Base-by-base conservation (phyloP, 2,797 vertebrate genomes). In the Intellagama lesueurii region DNA sequence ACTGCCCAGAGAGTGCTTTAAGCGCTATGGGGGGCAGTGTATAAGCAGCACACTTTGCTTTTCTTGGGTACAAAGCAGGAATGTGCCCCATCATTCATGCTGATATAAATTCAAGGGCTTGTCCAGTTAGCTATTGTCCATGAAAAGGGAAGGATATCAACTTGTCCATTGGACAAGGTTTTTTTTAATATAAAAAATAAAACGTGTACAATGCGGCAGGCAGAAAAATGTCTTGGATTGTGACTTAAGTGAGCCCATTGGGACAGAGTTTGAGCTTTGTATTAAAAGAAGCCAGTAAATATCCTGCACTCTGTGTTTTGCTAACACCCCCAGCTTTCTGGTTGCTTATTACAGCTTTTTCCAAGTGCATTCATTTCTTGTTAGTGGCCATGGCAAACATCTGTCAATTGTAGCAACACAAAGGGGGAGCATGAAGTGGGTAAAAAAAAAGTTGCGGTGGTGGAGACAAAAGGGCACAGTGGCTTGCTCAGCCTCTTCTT, bases 401-500 rank as follows among this genome's bases (percentile, higher is more conserved):
- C 88, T 86, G 89, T 66, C 87, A 28, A 1, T 77, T 0, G 0
- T 0, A 52, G 24, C 22, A 11, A 5, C 81, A 14, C 0, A 22
- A 72, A 78, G 56, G 22, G 8, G 35, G n/a, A 16, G n/a, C n/a
- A 35, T 75, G 81, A 40, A 5, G 0, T 77, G 44, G 47, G 28
- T 4, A 26, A 2, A 3, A 14, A n/a, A 60, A 1, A 68, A 19
- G 40, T 1, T 1, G 40, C 5, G 22, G 44, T 9, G 7, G 40
- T 22, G 19, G 28, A 44, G 49, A 60, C 44, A 47, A 40, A 83
- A 82, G 72, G 77, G 28, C 0, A 1, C n/a, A 8, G 75, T 70
- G 86, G 47, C 76, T 88, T 0, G 0, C 70, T 89, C 2, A 0
- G 0, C 0, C 60, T 79, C 81, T 47, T 89, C 80, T 81, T 69